Evolutionary conservation across 2,888 invertebrate genomes (phyloP), one percentile per base, ranked within the genome.

Genomic region (Entomobrya proxima): DNA sequence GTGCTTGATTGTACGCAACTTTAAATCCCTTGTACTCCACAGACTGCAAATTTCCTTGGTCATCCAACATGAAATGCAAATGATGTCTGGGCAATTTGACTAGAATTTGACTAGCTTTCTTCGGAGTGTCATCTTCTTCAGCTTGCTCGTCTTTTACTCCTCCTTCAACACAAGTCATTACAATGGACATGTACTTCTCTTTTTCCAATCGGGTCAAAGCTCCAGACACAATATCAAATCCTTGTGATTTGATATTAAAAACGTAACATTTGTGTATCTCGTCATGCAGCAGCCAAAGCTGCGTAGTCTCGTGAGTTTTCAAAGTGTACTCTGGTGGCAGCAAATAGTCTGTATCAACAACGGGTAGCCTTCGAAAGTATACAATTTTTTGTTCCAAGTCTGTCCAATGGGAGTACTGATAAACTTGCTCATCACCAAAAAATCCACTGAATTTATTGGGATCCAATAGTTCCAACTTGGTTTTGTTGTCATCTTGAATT

Each of bases 381-480:
- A 85, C 74, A 0, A 37, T 5, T 13, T 47, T 64, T 24, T 21
- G 40, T 6, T 32, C 15, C 11, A 32, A 11, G 47, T 81, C 67
- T 15, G 75, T 35, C 87, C 87, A 87, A 35, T 85, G 87, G 3
- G 75, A 52, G 21, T 79, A 87, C 1, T 72, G 27, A 15, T 76
- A 35, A 0, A 82, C 47, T 13, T 74, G n/a, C 2, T 75, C 37
- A 24, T 79, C 40, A 3, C 35, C 50, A 15, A 85, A 11, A 21
- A 52, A 13, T 11, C 55, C 55, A 11, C 61, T n/a, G 6, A 85
- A 67, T 35, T 44, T 75, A 0, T 44, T 64, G 0, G 58, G 75
- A 9, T 52, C 35, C 11, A 80, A 13, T 1, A 85, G 27, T 11
- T 67, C 67, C 40, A 80, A 30, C 7, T 55, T 52, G 2, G 18